Evolutionary conservation across 2,797 vertebrate species (phyloP).

Genomic region (Coreius guichenoti): DNA sequence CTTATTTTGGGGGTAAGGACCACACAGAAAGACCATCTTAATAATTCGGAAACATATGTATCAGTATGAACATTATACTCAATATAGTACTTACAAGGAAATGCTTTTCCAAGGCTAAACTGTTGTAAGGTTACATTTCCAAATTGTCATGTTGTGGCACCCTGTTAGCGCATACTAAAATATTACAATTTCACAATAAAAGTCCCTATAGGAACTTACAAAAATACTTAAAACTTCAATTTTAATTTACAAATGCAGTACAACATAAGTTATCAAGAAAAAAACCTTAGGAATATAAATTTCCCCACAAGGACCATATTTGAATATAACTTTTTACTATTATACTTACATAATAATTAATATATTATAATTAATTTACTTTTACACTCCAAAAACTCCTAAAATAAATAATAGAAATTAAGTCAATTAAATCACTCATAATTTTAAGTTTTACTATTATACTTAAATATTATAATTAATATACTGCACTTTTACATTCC

Average conservation of each 20-base stretch:
- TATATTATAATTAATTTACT: too few species aligned
- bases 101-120: neutral
- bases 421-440: too few species aligned
- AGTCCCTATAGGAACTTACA: neutral
- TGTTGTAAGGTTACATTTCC: neutral
- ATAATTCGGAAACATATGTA: neutral
- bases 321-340: neutral
- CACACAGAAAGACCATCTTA: neutral
- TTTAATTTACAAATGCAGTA: neutral
- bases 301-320: neutral
- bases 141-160: neutral
- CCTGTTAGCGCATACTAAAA: neutral
- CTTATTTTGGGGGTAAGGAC: slow-evolving; percentile 89
- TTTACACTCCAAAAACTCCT: too few species aligned
- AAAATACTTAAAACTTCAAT: neutral
- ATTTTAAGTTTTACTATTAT: too few species aligned
- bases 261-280: neutral
- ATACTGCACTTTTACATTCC: too few species aligned
- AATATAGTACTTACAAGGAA: neutral
- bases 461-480: too few species aligned
- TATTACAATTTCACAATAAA: neutral
- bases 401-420: too few species aligned
- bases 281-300: neutral
- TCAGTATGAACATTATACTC: neutral
- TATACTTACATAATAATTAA: neutral